These are phyloP conservation scores for Hylia prasina DNA, from an alignment of 2,113 vertebrate genomes.

Conservation along the genomic window DNA sequence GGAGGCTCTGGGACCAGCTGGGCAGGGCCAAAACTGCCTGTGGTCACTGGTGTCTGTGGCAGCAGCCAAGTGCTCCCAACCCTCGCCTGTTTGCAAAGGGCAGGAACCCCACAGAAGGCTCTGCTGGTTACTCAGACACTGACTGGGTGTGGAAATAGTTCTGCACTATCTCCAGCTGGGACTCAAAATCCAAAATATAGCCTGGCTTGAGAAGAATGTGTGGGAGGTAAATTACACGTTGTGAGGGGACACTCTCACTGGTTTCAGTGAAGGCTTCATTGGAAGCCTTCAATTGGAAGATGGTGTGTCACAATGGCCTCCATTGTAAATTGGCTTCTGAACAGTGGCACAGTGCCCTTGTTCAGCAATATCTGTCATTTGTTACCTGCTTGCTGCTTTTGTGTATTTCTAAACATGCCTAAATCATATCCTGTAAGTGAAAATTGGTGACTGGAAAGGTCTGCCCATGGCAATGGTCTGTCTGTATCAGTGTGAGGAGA, in stretches of 20 bases:
- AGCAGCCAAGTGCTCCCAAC: not conserved
- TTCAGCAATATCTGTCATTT: not conserved
- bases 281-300: no score
- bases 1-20: not conserved
- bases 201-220: not conserved
- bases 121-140: not conserved
- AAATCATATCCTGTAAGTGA: not conserved
- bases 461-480: not conserved
- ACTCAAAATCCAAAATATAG: not conserved
- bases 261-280: not conserved
- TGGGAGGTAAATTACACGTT: not conserved
- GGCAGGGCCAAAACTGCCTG: not conserved
- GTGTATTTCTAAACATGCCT: not conserved
- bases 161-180: not conserved
- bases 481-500: not conserved
- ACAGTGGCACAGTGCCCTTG: not conserved
- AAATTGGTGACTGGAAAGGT: not conserved
- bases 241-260: not conserved
- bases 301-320: not conserved
- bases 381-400: not conserved
- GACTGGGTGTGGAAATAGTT: not conserved
- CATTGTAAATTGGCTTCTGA: not conserved
- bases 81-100: rapidly evolving
- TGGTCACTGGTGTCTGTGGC: not conserved
- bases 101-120: not conserved